phyloP scores from a whole-genome alignment of 2,888 invertebrate genomes.

The Peribatodes rhomboidaria region DNA sequence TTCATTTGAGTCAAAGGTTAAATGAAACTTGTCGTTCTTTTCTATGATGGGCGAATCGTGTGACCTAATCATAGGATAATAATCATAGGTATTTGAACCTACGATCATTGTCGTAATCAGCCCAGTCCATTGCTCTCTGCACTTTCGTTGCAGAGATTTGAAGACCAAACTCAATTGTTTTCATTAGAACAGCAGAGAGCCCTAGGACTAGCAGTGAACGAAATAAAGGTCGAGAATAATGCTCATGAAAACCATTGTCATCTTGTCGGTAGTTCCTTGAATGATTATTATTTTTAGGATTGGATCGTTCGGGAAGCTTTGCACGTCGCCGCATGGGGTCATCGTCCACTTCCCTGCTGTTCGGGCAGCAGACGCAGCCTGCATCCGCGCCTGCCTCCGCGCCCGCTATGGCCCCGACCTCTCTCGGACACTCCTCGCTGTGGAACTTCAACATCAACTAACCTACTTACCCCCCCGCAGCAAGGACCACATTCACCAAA shows the following conservation, averaged over 20 bases:
- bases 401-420: conserved; percentile 58
- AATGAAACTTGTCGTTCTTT: not conserved
- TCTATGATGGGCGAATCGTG: no score
- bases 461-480: conserved; percentile 9
- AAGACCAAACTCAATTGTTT: no score
- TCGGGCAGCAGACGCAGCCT: conserved; percentile 44
- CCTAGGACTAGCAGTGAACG: no score
- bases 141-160: no score
- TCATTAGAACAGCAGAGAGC: no score
- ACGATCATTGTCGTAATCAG: no score
- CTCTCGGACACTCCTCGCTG: conserved; percentile 54
- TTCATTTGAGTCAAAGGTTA: not conserved
- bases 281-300: conserved; percentile 42
- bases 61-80: no score
- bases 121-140: no score
- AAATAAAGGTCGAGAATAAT: no score
- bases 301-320: conserved; percentile 61
- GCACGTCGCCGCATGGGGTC: conserved; percentile 66
- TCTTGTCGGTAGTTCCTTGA: not conserved
- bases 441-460: conserved; percentile 66
- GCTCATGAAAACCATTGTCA: not conserved
- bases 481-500: not conserved
- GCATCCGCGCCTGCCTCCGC: conserved; percentile 55
- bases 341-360: conserved; percentile 53
- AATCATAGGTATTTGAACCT: no score